Conservation (phyloP, 2,888 invertebrate species). For the Ennomos quercinarius region DNA sequence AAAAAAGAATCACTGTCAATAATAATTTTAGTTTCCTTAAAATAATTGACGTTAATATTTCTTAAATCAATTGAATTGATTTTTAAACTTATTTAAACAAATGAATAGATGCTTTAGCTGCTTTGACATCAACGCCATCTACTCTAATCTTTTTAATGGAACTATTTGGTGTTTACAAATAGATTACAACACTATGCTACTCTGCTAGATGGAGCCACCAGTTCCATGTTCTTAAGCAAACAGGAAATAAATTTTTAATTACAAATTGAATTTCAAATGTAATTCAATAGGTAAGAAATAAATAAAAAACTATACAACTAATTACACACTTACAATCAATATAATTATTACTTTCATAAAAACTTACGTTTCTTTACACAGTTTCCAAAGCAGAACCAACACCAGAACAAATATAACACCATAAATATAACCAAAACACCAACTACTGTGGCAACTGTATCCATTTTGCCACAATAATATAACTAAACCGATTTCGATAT, state of each 20-base stretch:
- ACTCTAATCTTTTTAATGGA: not conserved
- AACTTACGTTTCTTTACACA: constrained; percentile 67
- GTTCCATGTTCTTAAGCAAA: no score
- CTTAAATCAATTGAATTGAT: no score
- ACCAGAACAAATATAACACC: constrained; percentile 65
- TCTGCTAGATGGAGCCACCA: not conserved
- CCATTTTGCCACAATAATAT: constrained; percentile 52
- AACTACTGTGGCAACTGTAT: constrained; percentile 54
- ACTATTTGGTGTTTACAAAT: not conserved
- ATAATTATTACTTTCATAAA: not conserved
- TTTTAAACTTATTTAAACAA: no score
- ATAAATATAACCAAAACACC: constrained; percentile 59
- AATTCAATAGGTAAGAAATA: no score
- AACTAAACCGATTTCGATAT: constrained; percentile 12
- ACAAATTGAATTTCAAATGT: no score
- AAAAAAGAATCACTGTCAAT: no score
- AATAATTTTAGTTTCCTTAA: no score
- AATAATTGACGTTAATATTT: no score
- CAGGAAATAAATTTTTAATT: no score
- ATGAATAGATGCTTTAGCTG: no score
- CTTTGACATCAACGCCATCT: constrained; percentile 3
- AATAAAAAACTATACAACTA: no score
- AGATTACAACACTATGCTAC: not conserved
- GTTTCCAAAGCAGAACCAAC: constrained; percentile 77
- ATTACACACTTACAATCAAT: no score